Conservation (phyloP, 1,140 invertebrate genomes). For the Melipona quadrifasciata region DNA sequence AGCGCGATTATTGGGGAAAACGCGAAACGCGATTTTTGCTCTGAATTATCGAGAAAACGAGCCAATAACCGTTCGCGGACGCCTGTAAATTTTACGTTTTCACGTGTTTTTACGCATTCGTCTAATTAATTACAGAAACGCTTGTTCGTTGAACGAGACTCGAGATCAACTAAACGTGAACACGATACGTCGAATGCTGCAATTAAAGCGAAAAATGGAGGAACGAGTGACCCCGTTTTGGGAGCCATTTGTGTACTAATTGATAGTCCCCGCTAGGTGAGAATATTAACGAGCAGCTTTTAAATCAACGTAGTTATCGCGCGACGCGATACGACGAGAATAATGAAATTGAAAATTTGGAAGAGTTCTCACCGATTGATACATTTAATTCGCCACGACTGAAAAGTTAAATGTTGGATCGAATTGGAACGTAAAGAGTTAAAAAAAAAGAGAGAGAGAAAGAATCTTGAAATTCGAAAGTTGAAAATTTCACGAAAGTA, state of each 20-base stretch:
- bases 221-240: not conserved
- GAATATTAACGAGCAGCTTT: conserved; percentile 13
- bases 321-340: too few species aligned
- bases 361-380: not conserved
- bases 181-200: not conserved
- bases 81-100: not conserved
- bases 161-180: not conserved
- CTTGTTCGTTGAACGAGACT: not conserved
- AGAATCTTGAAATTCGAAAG: too few species aligned
- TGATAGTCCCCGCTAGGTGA: not conserved
- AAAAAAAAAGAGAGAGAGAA: not conserved
- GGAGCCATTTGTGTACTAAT: not conserved
- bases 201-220: conserved; percentile 15
- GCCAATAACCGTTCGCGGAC: not conserved
- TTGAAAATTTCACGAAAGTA: too few species aligned
- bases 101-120: not conserved
- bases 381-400: not conserved
- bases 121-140: conserved; percentile 17
- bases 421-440: not conserved
- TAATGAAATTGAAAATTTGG: too few species aligned
- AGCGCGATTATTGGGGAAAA: not conserved
- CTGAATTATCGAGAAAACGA: not conserved
- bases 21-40: not conserved
- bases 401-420: not conserved
- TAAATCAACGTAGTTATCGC: not conserved